Base-by-base conservation (phyloP, 30 jellyfish, hydroid and myxozoan genomes). In the Haliclystus octoradiatus region DNA sequence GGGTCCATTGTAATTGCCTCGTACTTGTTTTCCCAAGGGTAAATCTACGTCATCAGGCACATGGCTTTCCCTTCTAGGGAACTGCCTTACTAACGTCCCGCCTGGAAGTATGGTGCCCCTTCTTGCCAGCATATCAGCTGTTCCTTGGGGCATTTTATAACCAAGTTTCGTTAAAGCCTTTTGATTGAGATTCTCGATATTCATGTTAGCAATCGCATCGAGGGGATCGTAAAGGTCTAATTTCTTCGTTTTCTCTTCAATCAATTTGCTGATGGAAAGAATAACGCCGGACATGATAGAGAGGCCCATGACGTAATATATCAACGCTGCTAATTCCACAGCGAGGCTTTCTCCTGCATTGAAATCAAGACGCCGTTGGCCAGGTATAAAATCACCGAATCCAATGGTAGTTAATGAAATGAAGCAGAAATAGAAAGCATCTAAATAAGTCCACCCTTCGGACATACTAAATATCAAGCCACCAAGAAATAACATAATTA, bases 221-320 rank as follows among this genome's bases (percentile, higher is more conserved):
- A 84, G 70, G 0, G 95, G 95, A 78, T 84, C 95, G 13, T 57
- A 62, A 33, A 84, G 52, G 70, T 84, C 95, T 14, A 84, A 68
- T 60, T 84, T 84, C 70, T 84, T 84, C 61, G 95, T 84, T 46
- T 84, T 84, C 64, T 84, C 95, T 53, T 84, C 95, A 50, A 84
- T 84, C 13, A 84, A 40, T 27, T 76, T 70, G 28, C 89, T 71
- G 28, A 77, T 62, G 13, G 95, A 84, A 31, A 84, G 65, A 27
- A 84, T 84, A 2, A 84, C 93, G 4, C 95, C 95, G 1, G 95
- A 84, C 93, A 84, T 80, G 22, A 84, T 35, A n/a, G 95, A 84
- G 28, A 84, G 77, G 27, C 95, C 95, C 65, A 84, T 66, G 49
- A 84, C 95, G 74, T 84, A 84, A 50, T 77, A 84, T 7, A 84